Evolutionary conservation across 2,797 vertebrate genomes (phyloP), one percentile per base, ranked within the genome.

Genomic region (Alfaro cultratus): DNA sequence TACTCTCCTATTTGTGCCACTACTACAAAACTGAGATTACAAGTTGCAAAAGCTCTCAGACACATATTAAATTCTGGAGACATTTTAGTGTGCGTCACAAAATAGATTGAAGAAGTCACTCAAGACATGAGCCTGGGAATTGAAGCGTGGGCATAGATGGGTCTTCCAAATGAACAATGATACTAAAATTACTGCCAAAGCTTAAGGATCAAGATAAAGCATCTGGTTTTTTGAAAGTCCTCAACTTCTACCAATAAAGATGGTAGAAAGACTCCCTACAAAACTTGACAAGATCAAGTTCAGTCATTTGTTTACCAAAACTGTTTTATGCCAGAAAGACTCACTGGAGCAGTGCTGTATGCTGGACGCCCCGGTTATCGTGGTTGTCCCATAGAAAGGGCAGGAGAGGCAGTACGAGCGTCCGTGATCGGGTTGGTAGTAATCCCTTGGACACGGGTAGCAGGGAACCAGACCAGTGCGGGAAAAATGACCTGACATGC

Each of bases 341-440:
- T 94, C 96, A 99, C 98, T 99, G 88, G 98, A 99, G 93, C 98
- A 99, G 87, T 98, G 97, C 73, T 97, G 96, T 82, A 99, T 99
- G 85, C 96, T 98, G 75, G 94, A 97, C 21, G 98, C 97, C 57
- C 98, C 98, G 0, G 85, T 95, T 41, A 97, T 73, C 0, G 97
- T 97, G 64, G 98, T 99, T 81, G 98, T 99, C 79, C 98, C 98
- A 46, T 99, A 98, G 91, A 99, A 99, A 5, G 98, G 98, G 76
- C 98, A 99, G 77, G 98, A 97, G 29, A 99, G 94, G 91, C 98
- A 99, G 93, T 97, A 99, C 47, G 98, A 99, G 86, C 97, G 98
- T 2, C 98, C 98, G 0, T 95, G 92, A 2, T 97, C 95, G 3
- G 98, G 98, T 1, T 99, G 98, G 92, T 99, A 99, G 93, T 99